phyloP scores from a whole-genome alignment of 2,113 vertebrate genomes.

The Ciconia boyciana region DNA sequence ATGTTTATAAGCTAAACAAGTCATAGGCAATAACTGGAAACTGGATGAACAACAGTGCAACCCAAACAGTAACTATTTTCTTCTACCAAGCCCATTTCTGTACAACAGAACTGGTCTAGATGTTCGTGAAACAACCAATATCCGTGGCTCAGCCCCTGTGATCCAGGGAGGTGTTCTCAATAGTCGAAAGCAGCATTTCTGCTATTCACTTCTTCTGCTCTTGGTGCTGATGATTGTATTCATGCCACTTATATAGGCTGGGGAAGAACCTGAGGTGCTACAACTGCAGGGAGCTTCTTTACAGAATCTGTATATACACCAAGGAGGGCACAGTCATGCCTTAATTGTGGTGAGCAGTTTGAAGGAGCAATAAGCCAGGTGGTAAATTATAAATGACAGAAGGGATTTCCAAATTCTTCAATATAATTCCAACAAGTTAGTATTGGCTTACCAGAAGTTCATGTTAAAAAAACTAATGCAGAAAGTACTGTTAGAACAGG shows the following conservation, averaged over 20 bases:
- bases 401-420: background rate
- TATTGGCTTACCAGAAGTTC: background rate
- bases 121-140: background rate
- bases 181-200: background rate
- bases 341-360: background rate
- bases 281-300: background rate
- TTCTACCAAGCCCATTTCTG: background rate
- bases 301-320: background rate
- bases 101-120: background rate
- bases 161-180: background rate
- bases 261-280: background rate
- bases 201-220: background rate
- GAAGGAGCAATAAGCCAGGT: background rate
- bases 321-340: background rate
- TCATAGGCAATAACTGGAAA: background rate
- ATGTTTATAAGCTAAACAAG: background rate
- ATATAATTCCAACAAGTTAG: background rate
- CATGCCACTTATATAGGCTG: accelerated
- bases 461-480: background rate
- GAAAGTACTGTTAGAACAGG: background rate
- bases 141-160: background rate
- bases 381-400: background rate
- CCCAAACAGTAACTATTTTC: background rate
- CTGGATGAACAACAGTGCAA: background rate
- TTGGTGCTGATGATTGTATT: background rate